phyloP scores from a whole-genome alignment of 2,888 invertebrate genomes.

The Mythimna loreyi region DNA sequence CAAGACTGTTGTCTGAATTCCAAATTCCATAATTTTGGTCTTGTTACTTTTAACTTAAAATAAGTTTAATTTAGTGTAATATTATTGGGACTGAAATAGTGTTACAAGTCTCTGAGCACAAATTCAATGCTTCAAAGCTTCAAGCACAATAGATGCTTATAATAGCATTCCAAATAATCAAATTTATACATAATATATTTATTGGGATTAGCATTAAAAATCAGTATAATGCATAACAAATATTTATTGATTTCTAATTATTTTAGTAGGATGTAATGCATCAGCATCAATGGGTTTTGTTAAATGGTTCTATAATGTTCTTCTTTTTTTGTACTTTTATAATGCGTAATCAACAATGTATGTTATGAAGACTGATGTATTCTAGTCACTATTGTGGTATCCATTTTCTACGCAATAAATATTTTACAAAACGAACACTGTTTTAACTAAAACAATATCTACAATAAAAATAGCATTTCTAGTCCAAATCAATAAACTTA shows the following conservation, averaged over 20 bases:
- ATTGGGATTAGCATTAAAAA: conserved; percentile 45
- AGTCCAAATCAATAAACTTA: conserved; percentile 59
- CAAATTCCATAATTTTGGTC: conserved; percentile 9
- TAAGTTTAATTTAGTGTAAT: conserved; percentile 15
- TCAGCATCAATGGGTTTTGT: conserved; percentile 25
- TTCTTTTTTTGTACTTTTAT: conserved; percentile 67
- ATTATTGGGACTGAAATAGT: conserved; percentile 45
- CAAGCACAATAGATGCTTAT: conserved; percentile 38
- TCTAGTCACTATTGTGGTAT: conserved; percentile 89
- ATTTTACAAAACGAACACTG: conserved; percentile 80
- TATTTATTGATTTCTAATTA: conserved; percentile 63
- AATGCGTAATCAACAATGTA: conserved; percentile 72
- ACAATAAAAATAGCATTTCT: conserved; percentile 69
- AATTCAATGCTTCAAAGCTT: conserved; percentile 38
- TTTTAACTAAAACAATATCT: conserved; percentile 74
- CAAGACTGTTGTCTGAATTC: conserved; percentile 15
- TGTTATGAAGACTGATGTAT: conserved; percentile 89
- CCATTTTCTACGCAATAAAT: conserved; percentile 85
- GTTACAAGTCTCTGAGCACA: conserved; percentile 44
- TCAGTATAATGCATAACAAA: conserved; percentile 49
- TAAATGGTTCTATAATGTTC: conserved; percentile 38
- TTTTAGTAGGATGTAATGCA: conserved; percentile 48
- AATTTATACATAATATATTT: conserved; percentile 14
- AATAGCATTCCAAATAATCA: conserved; percentile 13
- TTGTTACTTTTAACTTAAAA: conserved; percentile 18